Base-by-base conservation (phyloP, 2,888 invertebrate genomes). In the Synergus itoensis region DNA sequence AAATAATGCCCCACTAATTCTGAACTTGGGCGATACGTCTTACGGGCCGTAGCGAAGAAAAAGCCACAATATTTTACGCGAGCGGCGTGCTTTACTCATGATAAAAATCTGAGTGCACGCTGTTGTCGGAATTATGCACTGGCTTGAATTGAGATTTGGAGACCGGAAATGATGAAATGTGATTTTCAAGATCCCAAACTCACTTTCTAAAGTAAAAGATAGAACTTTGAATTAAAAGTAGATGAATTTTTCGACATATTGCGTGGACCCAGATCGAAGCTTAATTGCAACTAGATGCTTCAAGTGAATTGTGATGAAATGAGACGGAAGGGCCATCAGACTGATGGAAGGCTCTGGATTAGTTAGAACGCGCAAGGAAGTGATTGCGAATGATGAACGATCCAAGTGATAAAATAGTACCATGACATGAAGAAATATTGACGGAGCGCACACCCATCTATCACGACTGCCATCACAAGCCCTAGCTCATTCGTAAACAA, bases 371-470 rank as follows among this genome's bases (percentile, higher is more conserved):
- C 87, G 86, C 87, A 84, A 88, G 88, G 87, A 90, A 90, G 89
- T 88, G 90, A 90, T 90, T 89, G 89, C 84, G 88, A 86, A 90
- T 89, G 90, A 90, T 89, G 88, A 86, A 90, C 89, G 90, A 89
- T 84, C 87, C 85, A 84, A 87, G 89, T 89, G 89, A 90, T 90
- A 88, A 89, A 90, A 89, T 88, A 86, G 87, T 86, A 84, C 85
- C 84, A 86, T 86, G 88, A 87, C 89, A 86, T 83, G 77, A 63
- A 88, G 88, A 85, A 86, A 89, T 88, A 90, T 89, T 88, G 87
- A 89, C 87, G 86, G 85, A 85, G 86, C 85, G 86, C 86, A 85
- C 85, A 85, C 86, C 87, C 87, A 89, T 90, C 87, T 85, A 90
- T 90, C 89, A 87, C 83, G 73, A 36, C 83, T 79, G 80, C 82